Conservation (phyloP, 2,888 invertebrate species). For the Gryllus longicercus region DNA sequence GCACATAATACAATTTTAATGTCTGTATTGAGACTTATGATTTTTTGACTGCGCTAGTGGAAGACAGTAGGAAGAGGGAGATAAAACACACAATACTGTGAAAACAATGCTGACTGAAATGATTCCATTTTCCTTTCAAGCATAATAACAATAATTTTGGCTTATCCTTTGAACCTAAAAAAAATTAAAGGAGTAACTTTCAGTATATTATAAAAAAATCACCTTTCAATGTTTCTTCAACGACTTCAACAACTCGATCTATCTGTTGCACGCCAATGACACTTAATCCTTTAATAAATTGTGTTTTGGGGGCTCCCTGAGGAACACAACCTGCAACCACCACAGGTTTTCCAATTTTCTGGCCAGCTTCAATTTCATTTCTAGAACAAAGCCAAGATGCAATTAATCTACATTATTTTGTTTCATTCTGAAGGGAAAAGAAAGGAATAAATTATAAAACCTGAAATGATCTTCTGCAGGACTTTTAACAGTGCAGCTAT, state of each 20-base stretch:
- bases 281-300: conserved; percentile 72
- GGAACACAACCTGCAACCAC: conserved; percentile 98
- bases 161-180: too few relatives aligned
- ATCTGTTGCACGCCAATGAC: conserved; percentile 98
- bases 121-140: too few relatives aligned
- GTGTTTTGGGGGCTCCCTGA: conserved; percentile 80
- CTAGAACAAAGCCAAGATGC: conserved; percentile 46
- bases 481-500: conserved; percentile 97
- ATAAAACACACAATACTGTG: too few relatives aligned
- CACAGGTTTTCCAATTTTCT: conserved; percentile 70
- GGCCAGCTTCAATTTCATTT: conserved; percentile 72
- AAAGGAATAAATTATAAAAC: conserved; percentile 44
- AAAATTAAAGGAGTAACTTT: too few relatives aligned
- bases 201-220: conserved; percentile 25
- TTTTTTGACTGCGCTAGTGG: too few relatives aligned
- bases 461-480: conserved; percentile 94
- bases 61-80: too few relatives aligned
- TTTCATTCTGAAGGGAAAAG: not conserved
- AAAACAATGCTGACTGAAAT: too few relatives aligned
- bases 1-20: too few relatives aligned
- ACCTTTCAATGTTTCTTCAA: conserved; percentile 96
- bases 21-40: too few relatives aligned
- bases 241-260: conserved; percentile 93
- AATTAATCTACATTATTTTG: not conserved
- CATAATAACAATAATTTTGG: too few relatives aligned